Evolutionary conservation across 2,888 invertebrate genomes (phyloP).

Genomic region (Idaea aversata): DNA sequence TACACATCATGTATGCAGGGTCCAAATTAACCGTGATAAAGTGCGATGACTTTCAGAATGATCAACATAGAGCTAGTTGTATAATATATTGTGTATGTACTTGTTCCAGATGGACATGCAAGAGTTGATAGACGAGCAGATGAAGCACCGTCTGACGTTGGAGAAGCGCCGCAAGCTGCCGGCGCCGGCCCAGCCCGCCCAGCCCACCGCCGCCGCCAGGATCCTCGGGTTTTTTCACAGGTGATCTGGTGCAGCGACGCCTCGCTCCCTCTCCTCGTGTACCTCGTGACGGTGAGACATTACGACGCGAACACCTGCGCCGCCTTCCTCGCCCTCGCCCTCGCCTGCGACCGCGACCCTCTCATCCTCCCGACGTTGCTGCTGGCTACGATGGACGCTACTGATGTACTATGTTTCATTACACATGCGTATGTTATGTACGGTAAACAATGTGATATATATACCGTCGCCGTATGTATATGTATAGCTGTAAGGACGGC

Average conservation of each 20-base stretch:
- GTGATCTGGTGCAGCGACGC: slow-evolving; percentile 67
- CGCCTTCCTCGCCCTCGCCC: slow-evolving; percentile 46
- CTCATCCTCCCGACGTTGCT: slow-evolving; percentile 17
- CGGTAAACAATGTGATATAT: slow-evolving; percentile 63
- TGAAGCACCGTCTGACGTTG: slow-evolving; percentile 90
- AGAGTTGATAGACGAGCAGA: slow-evolving; percentile 93
- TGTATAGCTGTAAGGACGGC: too few species aligned
- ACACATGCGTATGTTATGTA: slow-evolving; percentile 54
- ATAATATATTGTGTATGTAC: not conserved
- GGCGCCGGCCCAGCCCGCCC: slow-evolving; percentile 60
- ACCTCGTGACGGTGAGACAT: slow-evolving; percentile 50
- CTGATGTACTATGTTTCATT: slow-evolving; percentile 40
- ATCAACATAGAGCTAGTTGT: not conserved
- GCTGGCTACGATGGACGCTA: slow-evolving; percentile 51
- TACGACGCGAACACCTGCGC: slow-evolving; percentile 49
- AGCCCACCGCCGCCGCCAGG: slow-evolving; percentile 60
- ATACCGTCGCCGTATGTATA: slow-evolving; percentile 57
- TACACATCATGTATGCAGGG: too few species aligned
- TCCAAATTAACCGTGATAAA: too few species aligned
- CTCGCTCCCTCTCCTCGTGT: slow-evolving; percentile 50
- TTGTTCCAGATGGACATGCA: slow-evolving; percentile 94
- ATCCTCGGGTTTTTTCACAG: slow-evolving; percentile 77
- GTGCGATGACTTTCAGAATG: not conserved
- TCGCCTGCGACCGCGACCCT: slow-evolving; percentile 22
- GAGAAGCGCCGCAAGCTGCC: slow-evolving; percentile 77